Evolutionary conservation across 2,797 vertebrate species (phyloP), one percentile per base, ranked within the genome.

Genomic region (Lophura swinhoii): DNA sequence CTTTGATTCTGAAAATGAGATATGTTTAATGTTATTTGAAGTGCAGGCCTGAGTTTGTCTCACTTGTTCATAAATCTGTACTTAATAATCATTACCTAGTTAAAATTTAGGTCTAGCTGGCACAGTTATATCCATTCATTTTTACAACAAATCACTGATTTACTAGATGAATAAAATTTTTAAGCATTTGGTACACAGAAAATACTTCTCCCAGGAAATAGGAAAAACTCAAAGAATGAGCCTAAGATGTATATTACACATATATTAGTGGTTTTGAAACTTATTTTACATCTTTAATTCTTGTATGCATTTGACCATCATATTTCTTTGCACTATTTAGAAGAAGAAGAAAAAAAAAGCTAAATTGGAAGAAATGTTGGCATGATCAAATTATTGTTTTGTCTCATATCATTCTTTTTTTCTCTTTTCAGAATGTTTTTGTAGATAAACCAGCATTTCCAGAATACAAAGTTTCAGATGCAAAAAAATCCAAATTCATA

Each of bases 401-500:
- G 60, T 72, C 79, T 75, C 16, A 93, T 88, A 96, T 43, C 31
- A 37, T 39, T 41, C 85, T 51, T 55, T 91, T 75, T 95, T 85
- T 88, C 76, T 95, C 73, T 81, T 94, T 95, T 94, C 97, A 99
- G 99, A 99, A 99, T 83, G 98, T 99, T 96, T 99, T 99, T 77
- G 99, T 99, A 77, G 99, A 99, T 95, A 98, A 97, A 67, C 98
- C 99, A 68, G 99, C 99, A 69, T 98, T 99, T 95, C 99, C 99
- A 3, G 99, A 99, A 96, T 99, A 99, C 96, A 99, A 99, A 96
- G 99, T 99, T 90, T 99, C 99, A 43, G 99, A 99, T 95, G 99
- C 99, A 97, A 99, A 99, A 98, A 99, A 99, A 96, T 99, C 99
- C 91, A 99, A 98, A 95, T 99, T 99, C 97, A 99, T 99, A 97